These are phyloP conservation scores for Dasypogon diadema DNA, from an alignment of 2,888 invertebrate genomes.

Conservation along the genomic window DNA sequence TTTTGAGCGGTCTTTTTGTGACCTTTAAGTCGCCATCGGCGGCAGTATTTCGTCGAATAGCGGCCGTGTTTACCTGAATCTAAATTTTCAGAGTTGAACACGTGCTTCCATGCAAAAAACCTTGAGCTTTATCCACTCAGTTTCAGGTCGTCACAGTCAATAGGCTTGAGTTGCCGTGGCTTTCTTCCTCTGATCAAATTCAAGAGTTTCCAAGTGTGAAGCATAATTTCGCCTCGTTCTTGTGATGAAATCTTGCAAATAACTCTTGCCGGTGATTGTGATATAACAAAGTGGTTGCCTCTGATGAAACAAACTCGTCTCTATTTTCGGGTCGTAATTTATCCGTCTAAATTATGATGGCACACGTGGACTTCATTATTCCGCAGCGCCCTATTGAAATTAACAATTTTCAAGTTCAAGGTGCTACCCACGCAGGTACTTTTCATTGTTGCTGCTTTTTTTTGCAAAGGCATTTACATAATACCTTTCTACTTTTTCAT, in stretches of 20 bases:
- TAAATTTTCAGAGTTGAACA: neutral
- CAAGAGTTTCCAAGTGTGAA: neutral
- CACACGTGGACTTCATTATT: too few species aligned
- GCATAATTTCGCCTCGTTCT: neutral
- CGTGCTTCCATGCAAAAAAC: constrained; percentile 15
- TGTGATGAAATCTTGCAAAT: neutral
- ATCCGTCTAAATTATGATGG: neutral
- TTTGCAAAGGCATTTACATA: too few species aligned
- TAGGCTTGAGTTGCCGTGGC: too few species aligned
- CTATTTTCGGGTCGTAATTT: constrained; percentile 5
- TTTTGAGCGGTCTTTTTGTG: neutral
- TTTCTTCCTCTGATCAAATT: neutral
- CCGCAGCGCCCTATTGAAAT: too few species aligned
- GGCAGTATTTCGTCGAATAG: neutral
- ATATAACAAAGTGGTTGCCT: neutral
- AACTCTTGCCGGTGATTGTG: neutral
- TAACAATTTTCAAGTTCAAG: too few species aligned
- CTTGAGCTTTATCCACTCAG: constrained; percentile 15
- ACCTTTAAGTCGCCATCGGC: neutral
- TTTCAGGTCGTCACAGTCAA: neutral
- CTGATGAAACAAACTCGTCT: constrained; percentile 15
- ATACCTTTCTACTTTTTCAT: too few species aligned
- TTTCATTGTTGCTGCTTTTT: too few species aligned
- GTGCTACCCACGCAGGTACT: too few species aligned
- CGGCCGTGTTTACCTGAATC: neutral